Conservation (phyloP, 2,113 vertebrate species). For the Myanophis thanlyinensis region DNA sequence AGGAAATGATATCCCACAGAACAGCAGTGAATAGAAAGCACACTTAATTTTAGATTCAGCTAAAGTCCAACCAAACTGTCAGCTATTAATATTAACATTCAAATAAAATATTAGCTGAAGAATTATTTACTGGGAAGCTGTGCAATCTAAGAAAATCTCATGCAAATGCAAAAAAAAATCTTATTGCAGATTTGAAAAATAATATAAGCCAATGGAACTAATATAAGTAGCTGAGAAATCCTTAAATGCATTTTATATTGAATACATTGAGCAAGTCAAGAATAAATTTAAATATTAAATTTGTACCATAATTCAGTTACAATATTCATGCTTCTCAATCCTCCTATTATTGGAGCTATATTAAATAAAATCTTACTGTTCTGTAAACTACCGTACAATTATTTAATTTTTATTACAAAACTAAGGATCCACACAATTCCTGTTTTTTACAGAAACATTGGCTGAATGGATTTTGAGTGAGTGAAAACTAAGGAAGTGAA, state of each 20-base stretch:
- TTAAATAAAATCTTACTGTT: neutral
- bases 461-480: neutral
- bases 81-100: slow-evolving; percentile 25
- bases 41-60: slow-evolving; percentile 2
- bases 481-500: neutral
- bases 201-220: slow-evolving; percentile 35
- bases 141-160: slow-evolving; percentile 46
- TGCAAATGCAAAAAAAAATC: slow-evolving; percentile 40
- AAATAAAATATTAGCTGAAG: slow-evolving; percentile 16
- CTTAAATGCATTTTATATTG: slow-evolving; percentile 14
- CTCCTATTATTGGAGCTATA: neutral
- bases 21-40: neutral
- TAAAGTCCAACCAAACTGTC: slow-evolving; percentile 26
- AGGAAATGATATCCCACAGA: slow-evolving; percentile 6
- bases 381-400: neutral
- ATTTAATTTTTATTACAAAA: neutral
- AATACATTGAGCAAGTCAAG: neutral
- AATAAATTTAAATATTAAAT: neutral
- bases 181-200: slow-evolving; percentile 4
- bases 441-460: neutral
- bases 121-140: slow-evolving; percentile 28
- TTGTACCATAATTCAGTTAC: neutral
- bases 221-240: slow-evolving; percentile 21
- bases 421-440: neutral
- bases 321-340: neutral